Base-by-base conservation (phyloP, 1,140 invertebrate genomes). In the Drosophila ficusphila region DNA sequence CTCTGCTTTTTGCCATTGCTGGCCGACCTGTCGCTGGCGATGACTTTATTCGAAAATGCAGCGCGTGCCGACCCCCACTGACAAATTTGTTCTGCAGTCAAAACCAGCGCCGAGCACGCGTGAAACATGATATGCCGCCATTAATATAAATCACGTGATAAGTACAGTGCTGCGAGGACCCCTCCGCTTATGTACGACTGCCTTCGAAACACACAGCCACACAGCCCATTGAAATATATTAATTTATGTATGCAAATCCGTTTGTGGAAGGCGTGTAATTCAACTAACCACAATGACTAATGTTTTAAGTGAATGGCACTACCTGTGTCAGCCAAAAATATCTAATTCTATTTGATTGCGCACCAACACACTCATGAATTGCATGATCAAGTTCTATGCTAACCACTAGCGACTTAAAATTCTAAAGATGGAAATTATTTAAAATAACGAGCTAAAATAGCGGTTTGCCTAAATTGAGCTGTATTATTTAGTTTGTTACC, bases 51-150 rank as follows among this genome's bases (percentile, higher is more conserved):
- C 78, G 65, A 78, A 89, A 72, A 54, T 69, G 79, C 53, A 90
- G 79, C 89, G 83, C 89, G 89, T 90, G 89, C 89, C 89, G 89
- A 90, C 89, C 89, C 89, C 89, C 85, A 90, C 89, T 90, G 89
- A 89, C 78, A 90, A 76, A 86, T 90, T 90, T 90, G 77, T 72
- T 79, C 64, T 83, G 68, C 75, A 89, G 81, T 72, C 79, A 89
- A 90, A 85, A 76, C 82, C 76, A 56, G 73, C 85, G 74, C 69
- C 71, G 68, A 86, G 61, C 76, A 90, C 83, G 89, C 89, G 89
- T 90, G 89, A 90, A 90, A 89, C 89, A 88, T 90, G 89, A 86
- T 90, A 90, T 90, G 71, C 73, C 49, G 72, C 89, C 81, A 90
- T 90, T 83, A 90, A 89, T 90, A 90, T 90, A 90, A 90, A 90